phyloP scores from a whole-genome alignment of 2,113 vertebrate species.

The Dasyurus viverrinus region DNA sequence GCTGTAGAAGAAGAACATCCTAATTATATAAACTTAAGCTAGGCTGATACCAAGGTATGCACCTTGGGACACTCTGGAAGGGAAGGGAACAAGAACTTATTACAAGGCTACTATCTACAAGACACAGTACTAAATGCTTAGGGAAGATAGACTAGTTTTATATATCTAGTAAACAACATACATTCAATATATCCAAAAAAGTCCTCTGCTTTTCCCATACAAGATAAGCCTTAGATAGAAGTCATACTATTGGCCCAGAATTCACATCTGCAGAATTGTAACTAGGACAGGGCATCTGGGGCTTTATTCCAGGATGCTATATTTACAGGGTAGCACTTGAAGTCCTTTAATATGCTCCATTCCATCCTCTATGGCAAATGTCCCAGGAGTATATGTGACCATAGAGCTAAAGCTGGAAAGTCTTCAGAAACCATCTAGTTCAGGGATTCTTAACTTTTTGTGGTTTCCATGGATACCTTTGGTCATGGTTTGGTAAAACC shows the following conservation, averaged over 20 bases:
- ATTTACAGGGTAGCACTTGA: neutral
- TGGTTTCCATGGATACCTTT: neutral
- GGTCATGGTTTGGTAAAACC: neutral
- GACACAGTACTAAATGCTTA: neutral
- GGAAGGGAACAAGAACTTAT: neutral
- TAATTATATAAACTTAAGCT: neutral
- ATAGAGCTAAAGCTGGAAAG: neutral
- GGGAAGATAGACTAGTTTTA: neutral
- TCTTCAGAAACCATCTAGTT: neutral
- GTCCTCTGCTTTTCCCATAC: neutral
- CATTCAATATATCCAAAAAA: neutral
- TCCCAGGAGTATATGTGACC: neutral
- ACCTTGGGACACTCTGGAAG: neutral
- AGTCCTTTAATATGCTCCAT: neutral
- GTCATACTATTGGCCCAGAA: constrained; percentile 15
- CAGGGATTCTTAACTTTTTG: neutral
- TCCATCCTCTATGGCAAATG: neutral
- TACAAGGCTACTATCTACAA: neutral
- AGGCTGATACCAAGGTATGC: neutral
- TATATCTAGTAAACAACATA: neutral
- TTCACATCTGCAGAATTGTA: neutral
- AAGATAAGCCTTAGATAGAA: neutral
- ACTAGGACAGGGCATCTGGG: neutral
- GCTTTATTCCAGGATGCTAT: neutral
- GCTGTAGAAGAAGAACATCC: constrained; percentile 3